Base-by-base conservation (phyloP, 2,113 vertebrate genomes). In the Embiotoca jacksoni region DNA sequence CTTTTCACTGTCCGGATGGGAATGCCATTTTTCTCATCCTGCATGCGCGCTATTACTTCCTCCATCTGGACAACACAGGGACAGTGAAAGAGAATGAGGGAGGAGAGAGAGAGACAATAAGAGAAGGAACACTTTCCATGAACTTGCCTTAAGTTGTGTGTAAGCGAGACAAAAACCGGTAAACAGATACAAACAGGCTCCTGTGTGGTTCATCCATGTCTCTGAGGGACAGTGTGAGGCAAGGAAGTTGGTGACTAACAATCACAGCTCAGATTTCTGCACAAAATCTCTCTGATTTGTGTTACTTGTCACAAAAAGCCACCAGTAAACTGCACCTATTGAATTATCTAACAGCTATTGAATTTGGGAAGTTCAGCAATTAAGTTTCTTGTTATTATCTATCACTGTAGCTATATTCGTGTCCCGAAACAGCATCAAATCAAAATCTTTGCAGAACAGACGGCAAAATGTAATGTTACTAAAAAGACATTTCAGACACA, bases 1-100 rank as follows among this genome's bases (percentile, higher is more conserved):
- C 97, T 99, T 95, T 99, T 99, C 90, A 99, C 98, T 32, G 98
- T 99, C 66, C 98, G 96, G 88, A 99, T 99, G 35, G 97, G 96
- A 92, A 99, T 98, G 80, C 98, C 97, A 70, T 96, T 98, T 92
- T 98, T 99, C 90, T 99, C 97, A 72, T 98, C 97, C 92, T 99
- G 98, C 98, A 99, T 99, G 58, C 96, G 97, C 41, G 97, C 96
- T 95, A 99, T 98, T 91, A 99, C 95, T 0, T 99, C 97, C 93
- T 99, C 98, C 97, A 99, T 99, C 98, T 99, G 84, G 83, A 77
- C 39, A 82, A 64, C 52, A 86, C 44, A 83, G 44, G 15, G 57
- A 84, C 39, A 85, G 71, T 7, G 31, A 31, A 67, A 50, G 37
- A 41, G 46, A 36, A 65, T 11, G 30, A n/a, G 30, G 33, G 39